Evolutionary conservation across 2,113 vertebrate genomes (phyloP).

Genomic region (Electrona antarctica): DNA sequence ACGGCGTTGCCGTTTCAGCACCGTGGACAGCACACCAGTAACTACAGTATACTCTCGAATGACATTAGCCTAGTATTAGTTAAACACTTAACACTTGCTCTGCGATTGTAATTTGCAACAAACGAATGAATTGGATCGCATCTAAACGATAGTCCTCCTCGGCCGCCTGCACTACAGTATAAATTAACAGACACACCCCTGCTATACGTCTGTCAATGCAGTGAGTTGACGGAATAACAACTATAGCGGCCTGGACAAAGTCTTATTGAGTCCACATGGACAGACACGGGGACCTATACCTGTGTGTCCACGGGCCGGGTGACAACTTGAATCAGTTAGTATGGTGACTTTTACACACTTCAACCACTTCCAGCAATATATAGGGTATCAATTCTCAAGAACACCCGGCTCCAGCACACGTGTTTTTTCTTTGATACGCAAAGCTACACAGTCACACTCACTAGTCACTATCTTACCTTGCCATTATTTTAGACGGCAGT

Average conservation of each 20-base stretch:
- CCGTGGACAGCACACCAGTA: no score
- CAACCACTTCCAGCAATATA: conserved; percentile 11
- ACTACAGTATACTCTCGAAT: no score
- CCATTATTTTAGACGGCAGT: no score
- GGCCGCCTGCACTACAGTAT: conserved; percentile 30
- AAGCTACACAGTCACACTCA: background rate
- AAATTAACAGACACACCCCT: conserved; percentile 71
- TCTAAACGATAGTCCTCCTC: conserved; percentile 18
- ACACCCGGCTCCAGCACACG: conserved; percentile 57
- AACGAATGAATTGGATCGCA: background rate
- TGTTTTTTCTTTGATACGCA: conserved; percentile 64
- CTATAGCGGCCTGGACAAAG: conserved; percentile 35
- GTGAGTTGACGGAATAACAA: conserved; percentile 42
- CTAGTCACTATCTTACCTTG: no score
- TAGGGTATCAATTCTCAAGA: conserved; percentile 21
- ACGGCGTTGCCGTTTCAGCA: no score
- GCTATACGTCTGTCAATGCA: conserved; percentile 26
- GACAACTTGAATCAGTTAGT: background rate
- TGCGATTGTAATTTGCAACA: background rate
- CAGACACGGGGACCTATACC: no score
- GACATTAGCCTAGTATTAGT: background rate
- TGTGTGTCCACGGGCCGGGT: background rate
- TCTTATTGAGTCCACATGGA: conserved; percentile 21
- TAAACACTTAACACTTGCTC: background rate
- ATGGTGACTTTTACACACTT: conserved; percentile 10